These are phyloP conservation scores for Tragelaphus buxtoni DNA, from an alignment of 2,113 vertebrate species.

Conservation along the genomic window DNA sequence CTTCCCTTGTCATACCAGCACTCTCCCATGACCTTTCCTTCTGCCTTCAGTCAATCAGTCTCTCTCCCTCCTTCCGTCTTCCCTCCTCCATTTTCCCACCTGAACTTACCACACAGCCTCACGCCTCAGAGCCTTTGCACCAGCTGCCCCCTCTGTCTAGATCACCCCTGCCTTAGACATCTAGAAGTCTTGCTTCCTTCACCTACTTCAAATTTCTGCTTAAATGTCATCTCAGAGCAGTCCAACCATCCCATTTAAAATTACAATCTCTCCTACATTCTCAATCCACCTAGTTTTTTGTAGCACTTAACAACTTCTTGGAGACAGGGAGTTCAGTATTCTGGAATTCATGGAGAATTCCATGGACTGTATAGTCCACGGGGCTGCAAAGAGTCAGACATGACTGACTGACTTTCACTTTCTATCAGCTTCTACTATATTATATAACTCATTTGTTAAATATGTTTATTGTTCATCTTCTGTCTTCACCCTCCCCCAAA, in stretches of 20 bases:
- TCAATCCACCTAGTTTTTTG: neutral
- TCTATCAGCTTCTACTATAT: neutral
- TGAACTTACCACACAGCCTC: neutral
- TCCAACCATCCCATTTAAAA: neutral
- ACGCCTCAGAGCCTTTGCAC: neutral
- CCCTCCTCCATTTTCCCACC: neutral
- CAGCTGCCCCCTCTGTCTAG: neutral
- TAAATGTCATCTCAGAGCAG: neutral
- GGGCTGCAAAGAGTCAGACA: neutral
- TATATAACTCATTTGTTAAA: neutral
- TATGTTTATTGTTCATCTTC: neutral
- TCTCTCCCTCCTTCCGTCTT: neutral
- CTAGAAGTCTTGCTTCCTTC: neutral
- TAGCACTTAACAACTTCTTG: neutral
- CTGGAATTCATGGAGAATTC: neutral
- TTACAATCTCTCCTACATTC: neutral
- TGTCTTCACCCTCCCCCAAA: neutral
- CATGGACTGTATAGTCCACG: neutral
- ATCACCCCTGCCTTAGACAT: neutral
- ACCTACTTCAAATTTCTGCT: neutral
- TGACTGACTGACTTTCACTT: neutral
- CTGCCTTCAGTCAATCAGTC: too few relatives aligned
- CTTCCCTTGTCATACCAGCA: neutral
- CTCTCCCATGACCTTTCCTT: neutral
- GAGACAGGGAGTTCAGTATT: neutral